These are phyloP conservation scores for Leucopternis melanops DNA, from an alignment of 2,113 vertebrate species.

Conservation along the genomic window DNA sequence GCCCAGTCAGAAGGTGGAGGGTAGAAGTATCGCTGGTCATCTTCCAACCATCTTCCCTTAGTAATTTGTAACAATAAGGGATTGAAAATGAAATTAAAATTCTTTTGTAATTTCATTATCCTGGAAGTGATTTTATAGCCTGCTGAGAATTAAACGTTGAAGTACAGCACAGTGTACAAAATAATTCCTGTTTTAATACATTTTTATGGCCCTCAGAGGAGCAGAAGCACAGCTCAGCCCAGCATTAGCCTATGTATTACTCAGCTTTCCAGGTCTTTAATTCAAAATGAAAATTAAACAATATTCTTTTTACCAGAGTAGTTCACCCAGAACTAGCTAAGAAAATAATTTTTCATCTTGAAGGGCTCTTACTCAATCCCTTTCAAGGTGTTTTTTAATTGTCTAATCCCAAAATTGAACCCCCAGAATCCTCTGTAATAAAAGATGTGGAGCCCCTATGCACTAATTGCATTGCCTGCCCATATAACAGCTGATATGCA, in stretches of 20 bases:
- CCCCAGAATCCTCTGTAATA: slow-evolving; percentile 26
- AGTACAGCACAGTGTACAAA: slow-evolving; percentile 69
- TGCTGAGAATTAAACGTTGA: slow-evolving; percentile 65
- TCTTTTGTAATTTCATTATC: slow-evolving; percentile 76
- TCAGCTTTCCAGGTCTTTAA: slow-evolving; percentile 70
- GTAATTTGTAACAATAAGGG: slow-evolving; percentile 60
- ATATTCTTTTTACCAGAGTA: slow-evolving; percentile 62
- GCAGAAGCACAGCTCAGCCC: slow-evolving; percentile 28
- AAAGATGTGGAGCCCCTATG: neutral
- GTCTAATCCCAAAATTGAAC: slow-evolving; percentile 57
- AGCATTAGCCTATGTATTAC: slow-evolving; percentile 64
- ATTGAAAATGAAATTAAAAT: slow-evolving; percentile 74
- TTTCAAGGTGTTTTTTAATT: slow-evolving; percentile 10
- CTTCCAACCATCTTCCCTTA: slow-evolving; percentile 52
- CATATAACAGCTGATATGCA: slow-evolving; percentile 47
- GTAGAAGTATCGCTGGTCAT: slow-evolving; percentile 22
- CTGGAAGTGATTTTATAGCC: slow-evolving; percentile 68
- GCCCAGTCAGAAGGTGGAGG: neutral
- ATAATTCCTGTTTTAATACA: slow-evolving; percentile 76
- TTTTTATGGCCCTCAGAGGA: slow-evolving; percentile 67
- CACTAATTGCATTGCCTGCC: slow-evolving; percentile 15
- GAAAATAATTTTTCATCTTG: slow-evolving; percentile 67
- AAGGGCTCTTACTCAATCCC: slow-evolving; percentile 32
- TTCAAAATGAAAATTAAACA: slow-evolving; percentile 77
- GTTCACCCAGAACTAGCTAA: slow-evolving; percentile 54